A percentile compares a stretch with the other conserved stretches of the same genome.
Evolutionary conservation across 2,797 vertebrate genomes (phyloP).

Genomic region (Avahi laniger): DNA sequence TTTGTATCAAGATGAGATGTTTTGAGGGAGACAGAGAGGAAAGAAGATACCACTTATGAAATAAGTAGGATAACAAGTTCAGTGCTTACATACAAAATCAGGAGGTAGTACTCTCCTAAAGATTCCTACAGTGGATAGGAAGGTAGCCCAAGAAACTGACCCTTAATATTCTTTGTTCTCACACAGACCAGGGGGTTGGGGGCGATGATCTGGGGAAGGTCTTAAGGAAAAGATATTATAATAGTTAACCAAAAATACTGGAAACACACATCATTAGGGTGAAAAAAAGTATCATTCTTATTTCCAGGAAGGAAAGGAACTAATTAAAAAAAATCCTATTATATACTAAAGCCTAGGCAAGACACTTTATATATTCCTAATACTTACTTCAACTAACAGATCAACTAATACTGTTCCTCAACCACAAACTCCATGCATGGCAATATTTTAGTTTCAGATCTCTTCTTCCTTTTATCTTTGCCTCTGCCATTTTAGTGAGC

Average conservation of each 20-base stretch:
- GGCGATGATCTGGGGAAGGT: background rate
- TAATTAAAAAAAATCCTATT: background rate
- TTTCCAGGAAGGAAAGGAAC: conserved; percentile 39
- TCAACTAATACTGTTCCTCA: background rate
- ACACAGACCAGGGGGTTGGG: background rate
- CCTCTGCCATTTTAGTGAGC: background rate
- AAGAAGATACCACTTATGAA: conserved; percentile 76
- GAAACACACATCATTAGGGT: conserved; percentile 10
- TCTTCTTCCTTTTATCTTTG: conserved; percentile 8
- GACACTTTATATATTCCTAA: conserved; percentile 7
- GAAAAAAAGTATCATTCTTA: background rate
- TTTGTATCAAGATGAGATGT: conserved; percentile 77
- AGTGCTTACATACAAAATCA: conserved; percentile 70
- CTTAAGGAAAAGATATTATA: conserved; percentile 38
- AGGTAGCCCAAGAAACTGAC: background rate
- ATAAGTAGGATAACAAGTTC: conserved; percentile 62
- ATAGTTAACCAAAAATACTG: conserved; percentile 38
- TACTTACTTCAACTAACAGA: background rate
- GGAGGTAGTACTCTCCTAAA: background rate
- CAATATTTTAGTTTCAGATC: background rate
- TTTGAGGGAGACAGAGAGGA: conserved; percentile 79
- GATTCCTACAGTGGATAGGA: background rate
- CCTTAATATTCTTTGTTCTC: background rate
- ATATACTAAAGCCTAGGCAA: conserved; percentile 12
- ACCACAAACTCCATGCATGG: background rate